Percentiles rank a stretch among this genome's conserved stretches.
Evolutionary conservation across 1,140 invertebrate genomes (phyloP).

Genomic region (Polypedilum pembai): DNA sequence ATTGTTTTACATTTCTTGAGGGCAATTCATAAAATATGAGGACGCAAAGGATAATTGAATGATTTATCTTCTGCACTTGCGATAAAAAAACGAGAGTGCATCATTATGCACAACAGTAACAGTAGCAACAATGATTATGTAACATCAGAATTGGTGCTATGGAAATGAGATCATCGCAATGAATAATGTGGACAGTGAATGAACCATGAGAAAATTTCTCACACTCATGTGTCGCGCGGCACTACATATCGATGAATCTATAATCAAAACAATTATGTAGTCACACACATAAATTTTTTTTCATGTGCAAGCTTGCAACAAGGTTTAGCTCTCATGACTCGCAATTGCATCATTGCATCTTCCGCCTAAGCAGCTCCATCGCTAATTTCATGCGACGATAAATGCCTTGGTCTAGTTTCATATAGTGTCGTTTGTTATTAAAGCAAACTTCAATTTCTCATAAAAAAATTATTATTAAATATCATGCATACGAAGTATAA

Average conservation of each 20-base stretch:
- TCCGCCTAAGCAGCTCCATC: not conserved
- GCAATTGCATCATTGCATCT: constrained; percentile 10
- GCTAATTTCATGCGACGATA: not conserved
- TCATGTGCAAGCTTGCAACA: constrained; percentile 1
- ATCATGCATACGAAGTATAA: too few species aligned
- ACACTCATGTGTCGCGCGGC: not conserved
- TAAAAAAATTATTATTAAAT: too few species aligned
- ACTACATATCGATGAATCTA: not conserved
- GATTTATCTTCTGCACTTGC: not conserved
- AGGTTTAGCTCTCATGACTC: not conserved
- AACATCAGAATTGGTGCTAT: not conserved
- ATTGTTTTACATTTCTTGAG: too few species aligned
- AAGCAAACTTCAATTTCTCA: too few species aligned
- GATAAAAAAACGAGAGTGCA: too few species aligned
- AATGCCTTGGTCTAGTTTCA: constrained; percentile 11
- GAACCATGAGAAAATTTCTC: constrained; percentile 3
- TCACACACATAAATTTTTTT: not conserved
- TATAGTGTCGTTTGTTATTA: too few species aligned
- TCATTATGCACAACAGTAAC: too few species aligned
- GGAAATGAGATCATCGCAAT: constrained; percentile 3
- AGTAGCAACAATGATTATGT: too few species aligned
- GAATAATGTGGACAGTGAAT: not conserved
- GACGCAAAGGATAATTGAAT: not conserved
- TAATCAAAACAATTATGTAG: constrained; percentile 16
- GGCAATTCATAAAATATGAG: too few species aligned